A percentile compares a stretch with the other conserved stretches of the same genome.
phyloP scores from a whole-genome alignment of 2,888 invertebrate genomes.

The Zhengitettix transpicula region DNA sequence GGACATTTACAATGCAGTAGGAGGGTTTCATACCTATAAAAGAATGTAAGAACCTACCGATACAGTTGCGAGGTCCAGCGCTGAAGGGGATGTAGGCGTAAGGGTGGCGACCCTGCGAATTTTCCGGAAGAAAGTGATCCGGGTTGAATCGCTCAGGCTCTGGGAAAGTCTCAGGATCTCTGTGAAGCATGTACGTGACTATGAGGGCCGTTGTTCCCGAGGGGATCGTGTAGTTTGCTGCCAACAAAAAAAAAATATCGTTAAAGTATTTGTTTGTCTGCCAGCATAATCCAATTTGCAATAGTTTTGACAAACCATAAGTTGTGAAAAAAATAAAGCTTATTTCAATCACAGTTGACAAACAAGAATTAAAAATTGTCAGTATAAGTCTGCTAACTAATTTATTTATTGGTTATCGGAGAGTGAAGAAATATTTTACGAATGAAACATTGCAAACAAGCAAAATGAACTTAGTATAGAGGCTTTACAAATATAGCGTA shows the following conservation, averaged over 20 bases:
- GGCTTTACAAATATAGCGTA: too few relatives aligned
- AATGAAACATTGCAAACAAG: too few relatives aligned
- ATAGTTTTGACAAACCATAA: neutral
- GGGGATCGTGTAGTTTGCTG: constrained; percentile 22
- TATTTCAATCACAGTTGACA: too few relatives aligned
- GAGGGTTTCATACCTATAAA: too few relatives aligned
- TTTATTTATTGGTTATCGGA: too few relatives aligned
- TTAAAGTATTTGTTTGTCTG: neutral
- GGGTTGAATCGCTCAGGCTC: constrained; percentile 32
- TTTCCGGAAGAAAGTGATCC: constrained; percentile 30
- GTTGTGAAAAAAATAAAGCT: neutral
- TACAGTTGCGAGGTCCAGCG: constrained; percentile 24
- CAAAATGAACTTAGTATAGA: too few relatives aligned
- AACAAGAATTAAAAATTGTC: too few relatives aligned
- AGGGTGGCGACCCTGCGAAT: constrained; percentile 24
- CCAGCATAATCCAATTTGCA: neutral
- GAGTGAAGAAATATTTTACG: too few relatives aligned
- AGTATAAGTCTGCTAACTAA: too few relatives aligned
- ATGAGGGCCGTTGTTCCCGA: constrained; percentile 23
- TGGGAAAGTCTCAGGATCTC: constrained; percentile 27
- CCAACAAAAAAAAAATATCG: constrained; percentile 1
- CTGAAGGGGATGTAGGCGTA: constrained; percentile 26
- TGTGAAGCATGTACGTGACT: constrained; percentile 24
- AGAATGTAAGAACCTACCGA: constrained; percentile 15
- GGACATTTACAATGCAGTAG: too few relatives aligned